These are phyloP conservation scores for Lutjanus erythropterus DNA, from an alignment of 2,113 vertebrate species.

Conservation along the genomic window DNA sequence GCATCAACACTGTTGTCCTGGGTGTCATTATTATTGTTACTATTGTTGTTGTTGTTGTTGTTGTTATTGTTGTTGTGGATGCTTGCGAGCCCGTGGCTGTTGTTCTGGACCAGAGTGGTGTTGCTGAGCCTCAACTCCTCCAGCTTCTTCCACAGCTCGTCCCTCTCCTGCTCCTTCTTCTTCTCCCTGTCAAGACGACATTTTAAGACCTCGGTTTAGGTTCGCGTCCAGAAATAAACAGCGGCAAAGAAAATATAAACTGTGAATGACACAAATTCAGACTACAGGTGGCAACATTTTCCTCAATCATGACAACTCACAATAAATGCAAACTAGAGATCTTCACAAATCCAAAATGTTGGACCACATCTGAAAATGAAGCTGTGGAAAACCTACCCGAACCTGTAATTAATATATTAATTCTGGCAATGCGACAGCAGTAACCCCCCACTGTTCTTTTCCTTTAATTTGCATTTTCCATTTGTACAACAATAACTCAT, in stretches of 20 bases:
- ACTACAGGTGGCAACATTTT: background rate
- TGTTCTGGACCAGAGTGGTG: conserved; percentile 87
- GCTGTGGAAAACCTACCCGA: background rate
- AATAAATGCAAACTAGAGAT: no score
- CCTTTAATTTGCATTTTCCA: no score
- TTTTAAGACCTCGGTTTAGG: background rate
- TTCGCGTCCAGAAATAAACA: background rate
- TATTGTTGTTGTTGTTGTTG: conserved; percentile 40
- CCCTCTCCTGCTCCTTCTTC: conserved; percentile 96
- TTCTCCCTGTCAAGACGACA: conserved; percentile 88
- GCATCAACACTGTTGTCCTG: conserved; percentile 45
- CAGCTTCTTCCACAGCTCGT: conserved; percentile 95
- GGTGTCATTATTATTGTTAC: conserved; percentile 29
- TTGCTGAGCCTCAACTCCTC: conserved; percentile 91
- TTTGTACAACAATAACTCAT: no score
- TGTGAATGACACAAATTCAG: background rate
- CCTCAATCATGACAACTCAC: background rate
- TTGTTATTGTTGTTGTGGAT: conserved; percentile 84
- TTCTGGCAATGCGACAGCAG: no score
- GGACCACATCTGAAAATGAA: background rate
- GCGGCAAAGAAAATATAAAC: background rate
- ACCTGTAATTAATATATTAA: no score
- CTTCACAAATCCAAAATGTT: background rate
- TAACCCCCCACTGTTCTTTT: no score
- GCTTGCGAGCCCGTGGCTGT: conserved; percentile 85